A percentile compares a stretch with the other conserved stretches of the same genome.
Evolutionary conservation across 2,888 invertebrate genomes (phyloP).

Genomic region (Andrena chrysosceles): DNA sequence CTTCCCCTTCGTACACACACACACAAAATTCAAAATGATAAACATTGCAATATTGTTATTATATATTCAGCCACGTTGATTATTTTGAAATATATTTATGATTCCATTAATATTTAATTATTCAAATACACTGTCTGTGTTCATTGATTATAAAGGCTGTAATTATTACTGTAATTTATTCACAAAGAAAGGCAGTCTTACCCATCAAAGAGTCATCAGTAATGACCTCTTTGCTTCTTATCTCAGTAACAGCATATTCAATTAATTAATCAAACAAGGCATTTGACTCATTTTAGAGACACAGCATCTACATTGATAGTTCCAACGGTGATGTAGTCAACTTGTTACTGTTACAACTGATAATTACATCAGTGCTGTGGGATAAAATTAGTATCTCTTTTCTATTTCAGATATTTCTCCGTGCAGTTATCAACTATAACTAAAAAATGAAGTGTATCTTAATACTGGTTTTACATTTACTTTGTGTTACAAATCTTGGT

Average conservation of each 20-base stretch:
- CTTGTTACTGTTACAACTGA: conserved; percentile 11
- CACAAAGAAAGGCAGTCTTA: conserved; percentile 62
- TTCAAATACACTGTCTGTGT: neutral
- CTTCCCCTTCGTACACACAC: neutral
- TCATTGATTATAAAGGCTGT: conserved; percentile 21
- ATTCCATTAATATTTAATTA: neutral
- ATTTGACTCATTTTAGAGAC: conserved; percentile 44
- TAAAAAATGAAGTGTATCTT: conserved; percentile 61
- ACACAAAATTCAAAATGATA: neutral
- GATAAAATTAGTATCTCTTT: conserved; percentile 22
- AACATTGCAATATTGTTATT: neutral
- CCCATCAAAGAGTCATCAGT: conserved; percentile 76
- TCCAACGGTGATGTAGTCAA: conserved; percentile 14
- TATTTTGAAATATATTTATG: neutral
- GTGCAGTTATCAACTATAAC: neutral
- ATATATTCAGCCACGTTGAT: neutral
- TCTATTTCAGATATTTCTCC: conserved; percentile 52
- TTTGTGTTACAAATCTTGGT: conserved; percentile 30
- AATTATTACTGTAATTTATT: conserved; percentile 65
- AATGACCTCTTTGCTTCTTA: conserved; percentile 78
- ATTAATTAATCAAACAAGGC: conserved; percentile 73
- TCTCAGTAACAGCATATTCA: conserved; percentile 78
- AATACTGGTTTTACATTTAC: conserved; percentile 49
- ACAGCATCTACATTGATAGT: conserved; percentile 25
- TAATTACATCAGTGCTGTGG: neutral